Conservation (phyloP, 2,888 invertebrate species). For the Caenorhabditis sp. region DNA sequence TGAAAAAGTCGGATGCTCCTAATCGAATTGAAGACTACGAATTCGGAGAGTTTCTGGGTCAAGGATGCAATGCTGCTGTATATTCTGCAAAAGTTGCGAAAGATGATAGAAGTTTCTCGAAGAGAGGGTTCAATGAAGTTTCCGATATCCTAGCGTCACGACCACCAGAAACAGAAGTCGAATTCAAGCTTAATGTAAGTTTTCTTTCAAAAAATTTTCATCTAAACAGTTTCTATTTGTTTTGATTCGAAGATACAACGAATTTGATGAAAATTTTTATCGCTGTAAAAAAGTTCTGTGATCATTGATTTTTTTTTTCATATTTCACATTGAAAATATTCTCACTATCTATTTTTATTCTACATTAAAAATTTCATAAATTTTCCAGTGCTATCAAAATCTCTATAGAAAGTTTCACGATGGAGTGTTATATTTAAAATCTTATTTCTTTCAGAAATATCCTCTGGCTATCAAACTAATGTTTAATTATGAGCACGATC, state of each 20-base stretch:
- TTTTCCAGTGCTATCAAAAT: no score
- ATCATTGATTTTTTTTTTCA: no score
- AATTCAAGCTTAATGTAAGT: constrained; percentile 11
- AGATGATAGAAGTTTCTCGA: neutral
- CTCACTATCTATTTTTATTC: no score
- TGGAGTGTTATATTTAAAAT: no score
- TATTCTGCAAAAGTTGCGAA: constrained; percentile 52
- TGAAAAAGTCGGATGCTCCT: constrained; percentile 50
- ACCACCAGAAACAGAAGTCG: constrained; percentile 9
- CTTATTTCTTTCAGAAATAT: constrained; percentile 46
- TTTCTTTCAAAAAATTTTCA: constrained; percentile 1
- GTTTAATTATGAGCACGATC: constrained; percentile 84
- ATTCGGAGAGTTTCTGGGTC: constrained; percentile 65
- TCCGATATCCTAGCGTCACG: constrained; percentile 13
- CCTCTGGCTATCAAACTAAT: constrained; percentile 85
- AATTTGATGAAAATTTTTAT: no score
- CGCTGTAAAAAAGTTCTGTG: no score
- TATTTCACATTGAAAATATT: no score
- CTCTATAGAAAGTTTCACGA: no score
- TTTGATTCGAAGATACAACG: no score
- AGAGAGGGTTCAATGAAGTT: constrained; percentile 30
- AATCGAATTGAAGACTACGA: constrained; percentile 61
- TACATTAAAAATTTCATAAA: no score
- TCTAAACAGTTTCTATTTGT: no score
- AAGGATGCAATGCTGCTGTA: constrained; percentile 68